Percentiles rank a stretch among this genome's conserved stretches.
Conservation (phyloP, 2,797 vertebrate genomes). For the Anabacerthia variegaticeps region DNA sequence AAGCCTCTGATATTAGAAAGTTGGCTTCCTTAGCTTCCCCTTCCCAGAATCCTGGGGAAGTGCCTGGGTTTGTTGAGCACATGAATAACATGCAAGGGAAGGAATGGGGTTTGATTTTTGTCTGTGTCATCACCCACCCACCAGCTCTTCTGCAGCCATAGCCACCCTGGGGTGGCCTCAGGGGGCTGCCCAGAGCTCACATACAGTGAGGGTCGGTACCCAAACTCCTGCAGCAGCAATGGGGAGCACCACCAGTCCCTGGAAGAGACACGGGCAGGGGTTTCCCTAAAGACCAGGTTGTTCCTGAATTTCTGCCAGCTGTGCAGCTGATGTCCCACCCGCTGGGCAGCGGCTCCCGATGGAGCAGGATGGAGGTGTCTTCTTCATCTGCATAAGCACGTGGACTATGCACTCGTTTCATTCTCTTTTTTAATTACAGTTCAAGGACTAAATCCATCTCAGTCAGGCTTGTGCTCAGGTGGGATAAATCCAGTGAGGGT, state of each 20-base stretch:
- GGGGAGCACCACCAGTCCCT: rapidly evolving
- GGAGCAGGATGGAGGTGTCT: background rate
- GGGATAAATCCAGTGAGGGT: background rate
- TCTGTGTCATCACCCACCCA: rapidly evolving
- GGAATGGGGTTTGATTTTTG: rapidly evolving
- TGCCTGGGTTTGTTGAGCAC: rapidly evolving
- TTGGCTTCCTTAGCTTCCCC: rapidly evolving
- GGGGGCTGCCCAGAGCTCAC: background rate
- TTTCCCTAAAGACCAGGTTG: rapidly evolving
- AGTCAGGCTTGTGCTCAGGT: background rate
- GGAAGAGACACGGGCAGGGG: rapidly evolving
- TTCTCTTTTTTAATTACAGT: background rate
- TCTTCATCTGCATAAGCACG: background rate
- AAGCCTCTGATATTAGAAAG: rapidly evolving
- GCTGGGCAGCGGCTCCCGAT: background rate
- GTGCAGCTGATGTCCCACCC: background rate
- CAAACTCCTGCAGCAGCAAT: background rate
- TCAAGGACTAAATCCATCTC: background rate
- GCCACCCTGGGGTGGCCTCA: rapidly evolving
- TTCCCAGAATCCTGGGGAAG: rapidly evolving
- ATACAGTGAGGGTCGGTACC: rapidly evolving
- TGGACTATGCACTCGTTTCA: background rate
- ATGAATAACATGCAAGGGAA: rapidly evolving
- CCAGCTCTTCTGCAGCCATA: rapidly evolving
- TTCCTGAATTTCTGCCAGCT: rapidly evolving